A percentile compares a stretch with the other conserved stretches of the same genome.
Evolutionary conservation across 2,888 invertebrate genomes (phyloP).

Genomic region (Melinaea marsaeus): DNA sequence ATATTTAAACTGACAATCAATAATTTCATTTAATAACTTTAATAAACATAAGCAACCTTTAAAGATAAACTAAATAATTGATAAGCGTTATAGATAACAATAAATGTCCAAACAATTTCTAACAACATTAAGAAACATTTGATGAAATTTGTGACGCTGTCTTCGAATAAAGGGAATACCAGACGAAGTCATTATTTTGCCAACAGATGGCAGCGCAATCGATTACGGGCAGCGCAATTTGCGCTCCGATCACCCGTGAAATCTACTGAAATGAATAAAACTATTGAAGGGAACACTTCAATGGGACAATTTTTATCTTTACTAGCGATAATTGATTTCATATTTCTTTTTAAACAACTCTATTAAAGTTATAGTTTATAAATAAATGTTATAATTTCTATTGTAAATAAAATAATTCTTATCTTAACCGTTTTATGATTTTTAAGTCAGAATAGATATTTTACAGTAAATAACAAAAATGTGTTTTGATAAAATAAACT

Average conservation of each 20-base stretch:
- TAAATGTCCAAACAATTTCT: conserved; percentile 1
- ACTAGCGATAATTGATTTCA: conserved; percentile 35
- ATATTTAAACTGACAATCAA: too few relatives aligned
- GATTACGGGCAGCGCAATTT: conserved; percentile 72
- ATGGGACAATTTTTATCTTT: conserved; percentile 47
- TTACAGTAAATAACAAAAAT: too few relatives aligned
- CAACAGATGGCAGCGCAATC: conserved; percentile 76
- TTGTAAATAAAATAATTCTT: too few relatives aligned
- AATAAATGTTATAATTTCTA: too few relatives aligned
- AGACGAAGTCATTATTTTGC: conserved; percentile 73
- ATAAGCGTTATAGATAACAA: conserved; percentile 19
- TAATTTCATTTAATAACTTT: too few relatives aligned
- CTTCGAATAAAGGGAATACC: conserved; percentile 60
- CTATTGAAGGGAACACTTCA: conserved; percentile 64
- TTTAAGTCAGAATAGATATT: too few relatives aligned
- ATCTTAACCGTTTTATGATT: too few relatives aligned
- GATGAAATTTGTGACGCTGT: conserved; percentile 40
- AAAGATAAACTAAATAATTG: too few relatives aligned
- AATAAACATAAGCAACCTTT: too few relatives aligned
- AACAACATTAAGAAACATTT: conserved; percentile 21
- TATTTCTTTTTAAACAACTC: conserved; percentile 1
- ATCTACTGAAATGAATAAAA: conserved; percentile 76
- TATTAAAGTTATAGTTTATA: too few relatives aligned
- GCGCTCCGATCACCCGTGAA: conserved; percentile 68
- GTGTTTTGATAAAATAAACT: neutral